Evolutionary conservation across 1,140 invertebrate genomes (phyloP).

Genomic region (Drosophila eugracilis): DNA sequence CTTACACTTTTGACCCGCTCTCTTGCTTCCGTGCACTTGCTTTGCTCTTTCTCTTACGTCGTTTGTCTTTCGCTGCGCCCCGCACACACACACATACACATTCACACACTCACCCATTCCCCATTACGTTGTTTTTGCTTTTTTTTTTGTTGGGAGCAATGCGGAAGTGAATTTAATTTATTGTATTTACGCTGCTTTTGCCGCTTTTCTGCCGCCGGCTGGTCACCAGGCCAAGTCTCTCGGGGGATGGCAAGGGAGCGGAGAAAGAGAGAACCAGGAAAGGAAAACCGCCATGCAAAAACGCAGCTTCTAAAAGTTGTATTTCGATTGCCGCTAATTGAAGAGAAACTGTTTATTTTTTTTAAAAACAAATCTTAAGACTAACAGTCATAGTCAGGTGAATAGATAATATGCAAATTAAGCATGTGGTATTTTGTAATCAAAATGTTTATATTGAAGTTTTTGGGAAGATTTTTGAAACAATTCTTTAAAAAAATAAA

Average conservation of each 20-base stretch:
- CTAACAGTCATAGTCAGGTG: constrained; percentile 21
- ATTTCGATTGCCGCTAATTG: constrained; percentile 75
- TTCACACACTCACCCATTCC: constrained; percentile 39
- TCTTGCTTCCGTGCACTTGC: constrained; percentile 66
- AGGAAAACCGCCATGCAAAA: constrained; percentile 43
- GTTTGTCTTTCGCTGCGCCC: constrained; percentile 46
- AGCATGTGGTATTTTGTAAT: not conserved
- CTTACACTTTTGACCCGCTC: constrained; percentile 45
- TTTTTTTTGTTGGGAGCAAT: constrained; percentile 75
- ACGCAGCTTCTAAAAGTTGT: constrained; percentile 54
- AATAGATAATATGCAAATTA: constrained; percentile 1
- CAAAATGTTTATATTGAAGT: not conserved
- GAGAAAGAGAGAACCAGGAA: constrained; percentile 51
- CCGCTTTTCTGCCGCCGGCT: constrained; percentile 52
- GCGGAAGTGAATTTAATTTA: constrained; percentile 85
- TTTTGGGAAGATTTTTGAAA: no score
- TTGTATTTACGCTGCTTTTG: constrained; percentile 73
- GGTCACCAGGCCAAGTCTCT: constrained; percentile 57
- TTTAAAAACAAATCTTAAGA: constrained; percentile 57
- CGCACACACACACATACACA: constrained; percentile 44
- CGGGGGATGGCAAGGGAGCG: not conserved
- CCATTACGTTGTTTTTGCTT: constrained; percentile 69
- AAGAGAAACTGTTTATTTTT: constrained; percentile 27
- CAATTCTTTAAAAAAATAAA: no score
- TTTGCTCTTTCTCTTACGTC: constrained; percentile 61